Evolutionary conservation across 2,113 vertebrate species (phyloP), one percentile per base, ranked within the genome.

Genomic region (Triplophysa siluroides): DNA sequence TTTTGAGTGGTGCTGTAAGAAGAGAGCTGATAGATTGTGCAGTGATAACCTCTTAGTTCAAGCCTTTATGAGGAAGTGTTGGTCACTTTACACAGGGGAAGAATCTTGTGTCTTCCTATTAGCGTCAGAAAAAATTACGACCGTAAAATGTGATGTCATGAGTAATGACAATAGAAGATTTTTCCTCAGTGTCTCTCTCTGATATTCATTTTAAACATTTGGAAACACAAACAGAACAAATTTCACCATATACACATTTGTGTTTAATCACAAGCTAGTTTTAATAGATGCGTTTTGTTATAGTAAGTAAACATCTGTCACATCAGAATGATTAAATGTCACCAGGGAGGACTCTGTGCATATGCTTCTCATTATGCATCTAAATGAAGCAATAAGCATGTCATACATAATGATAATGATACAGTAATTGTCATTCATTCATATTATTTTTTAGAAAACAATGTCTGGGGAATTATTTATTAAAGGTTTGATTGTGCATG

Each of bases 1-100:
- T 95, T 93, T 89, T 85, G 92, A 94, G 93, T 93, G 90, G 90
- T 90, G 91, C 90, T 88, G 92, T 90, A 92, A 92, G 92, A 94
- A 91, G 93, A 94, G 93, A 95, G 93, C 94, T 92, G 94, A 94
- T 93, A 94, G 93, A 95, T 95, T 33, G 60, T 95, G 94, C 91
- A 93, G 92, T 91, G 92, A 94, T 94, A 96, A 95, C 93, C 93
- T 95, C 93, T 95, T 83, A 70, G 64, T 75, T 80, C 74, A 94
- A 92, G 60, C 50, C 50, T 76, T 84, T 77, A 79, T 76, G 26
- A 38, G 47, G 78, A 78, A 79, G 64, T 82, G 80, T 63, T 47
- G 65, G 41, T 73, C 26, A 24, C 54, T 67, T 63, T 67, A 75
- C 67, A 81, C 38, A 75, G 38, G 62, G 72, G 68, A 70, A 82